Evolutionary conservation across 2,113 vertebrate species (phyloP), one percentile per base, ranked within the genome.

Genomic region (Caloenas nicobarica): DNA sequence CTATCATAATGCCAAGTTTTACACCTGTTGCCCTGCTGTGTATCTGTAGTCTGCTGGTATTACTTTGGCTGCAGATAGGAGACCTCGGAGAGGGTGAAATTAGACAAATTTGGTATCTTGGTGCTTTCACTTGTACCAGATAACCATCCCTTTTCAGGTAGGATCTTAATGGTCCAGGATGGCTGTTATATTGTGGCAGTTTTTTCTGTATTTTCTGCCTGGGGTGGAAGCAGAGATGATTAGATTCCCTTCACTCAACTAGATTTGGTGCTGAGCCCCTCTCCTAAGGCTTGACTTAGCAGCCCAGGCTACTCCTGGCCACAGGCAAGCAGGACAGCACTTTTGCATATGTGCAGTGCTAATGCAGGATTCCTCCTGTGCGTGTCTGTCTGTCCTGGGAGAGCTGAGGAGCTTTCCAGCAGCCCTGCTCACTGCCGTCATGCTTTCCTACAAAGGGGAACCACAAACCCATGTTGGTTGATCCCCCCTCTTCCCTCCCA

Each of bases 271-370:
- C n/a, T 77, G 58, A 86, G 16, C 7, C 16, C 18, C 23, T 80
- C 10, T 68, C 21, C 46, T 40, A 50, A 71, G 31, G 12, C 54
- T 68, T 76, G 16, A 16, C 24, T 42, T 22, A 29, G 18, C 38
- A 77, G 14, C 11, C 23, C 50, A 38, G 23, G 38, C 29, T 77
- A 22, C 38, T 77, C 13, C 14, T 66, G 53, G n/a, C 18, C 51
- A 34, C 10, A 31, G 64, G 8, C 1, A 10, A 60, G n/a, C 2
- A 1, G 17, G 8, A 24, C 15, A 62, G 29, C 54, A 34, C 19
- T 11, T 50, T 19, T 44, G 31, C 13, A 21, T 11, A 16, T 0
- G 2, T 15, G 53, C 0, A 1, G 21, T 60, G 22, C 9, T 76
- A 36, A 26, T 5, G 2, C 11, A 65, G 28, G 28, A 36, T 51